Conservation (phyloP, 2,113 vertebrate genomes). For the Bubalus kerabau region DNA sequence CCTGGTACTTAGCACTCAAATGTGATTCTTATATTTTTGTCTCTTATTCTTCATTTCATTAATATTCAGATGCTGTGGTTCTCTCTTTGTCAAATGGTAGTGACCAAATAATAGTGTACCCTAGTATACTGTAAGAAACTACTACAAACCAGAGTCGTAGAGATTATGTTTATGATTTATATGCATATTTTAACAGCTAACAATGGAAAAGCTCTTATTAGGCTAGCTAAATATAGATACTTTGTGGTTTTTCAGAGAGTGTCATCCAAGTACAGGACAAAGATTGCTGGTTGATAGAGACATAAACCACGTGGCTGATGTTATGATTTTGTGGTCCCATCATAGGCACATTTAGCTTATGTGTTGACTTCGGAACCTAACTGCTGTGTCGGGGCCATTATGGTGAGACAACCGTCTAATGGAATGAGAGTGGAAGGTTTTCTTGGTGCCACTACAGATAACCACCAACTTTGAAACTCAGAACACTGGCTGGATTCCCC, state of each 20-base stretch:
- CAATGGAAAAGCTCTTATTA: not conserved
- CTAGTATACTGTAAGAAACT: not conserved
- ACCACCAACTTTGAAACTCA: not conserved
- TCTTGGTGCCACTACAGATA: not conserved
- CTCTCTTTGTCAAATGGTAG: not conserved
- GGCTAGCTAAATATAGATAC: not conserved
- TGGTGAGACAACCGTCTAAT: not conserved
- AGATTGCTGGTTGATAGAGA: not conserved
- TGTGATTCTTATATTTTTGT: conserved; percentile 12
- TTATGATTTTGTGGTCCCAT: not conserved
- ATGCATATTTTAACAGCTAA: not conserved
- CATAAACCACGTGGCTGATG: not conserved
- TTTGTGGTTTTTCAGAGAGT: not conserved
- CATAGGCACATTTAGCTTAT: not conserved
- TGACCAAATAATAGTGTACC: not conserved
- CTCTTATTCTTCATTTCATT: not conserved
- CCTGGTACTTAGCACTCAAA: not conserved
- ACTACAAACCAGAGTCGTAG: not conserved
- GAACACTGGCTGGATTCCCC: not conserved
- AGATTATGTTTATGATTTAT: not conserved
- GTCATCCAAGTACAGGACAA: not conserved
- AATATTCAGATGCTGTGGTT: not conserved
- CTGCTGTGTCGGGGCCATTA: not conserved
- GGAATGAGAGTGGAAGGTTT: not conserved
- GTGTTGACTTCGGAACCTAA: not conserved